Evolutionary conservation across 2,888 invertebrate species (phyloP), one percentile per base, ranked within the genome.

Genomic region (Pristionchus mayeri): DNA sequence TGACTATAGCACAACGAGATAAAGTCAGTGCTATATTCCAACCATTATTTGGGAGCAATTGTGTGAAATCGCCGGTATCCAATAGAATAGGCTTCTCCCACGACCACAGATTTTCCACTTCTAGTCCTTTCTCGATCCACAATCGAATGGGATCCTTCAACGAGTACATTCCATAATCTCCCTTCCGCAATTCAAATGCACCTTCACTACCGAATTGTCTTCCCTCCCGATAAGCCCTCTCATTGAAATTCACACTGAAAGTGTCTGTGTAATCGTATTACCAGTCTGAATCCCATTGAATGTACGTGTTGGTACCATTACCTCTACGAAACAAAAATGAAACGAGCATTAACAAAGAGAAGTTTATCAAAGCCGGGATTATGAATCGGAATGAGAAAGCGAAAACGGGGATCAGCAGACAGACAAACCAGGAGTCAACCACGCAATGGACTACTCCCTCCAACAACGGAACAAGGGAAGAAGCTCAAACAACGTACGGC

Each of bases 331-430:
- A 21, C 18, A 34, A n/a, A n/a, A n/a, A n/a, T n/a, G n/a, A n/a
- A n/a, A 50, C 30, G 76, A 18, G 16, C 76, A 27, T 50, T 24
- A 24, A 24, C 6, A 4, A 78, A 50, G 76, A 78, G 24, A 48
- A 78, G 37, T 78, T 78, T 78, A 78, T 78, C 48, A 30, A 80
- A 57, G 54, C 54, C 80, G 57, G 80, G 57, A 80, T 80, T 80
- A 80, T 80, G 80, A 80, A 80, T 79, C 54, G 44, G 80, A 80
- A 80, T 80, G 80, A 80, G 80, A 57, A 34, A 57, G 54, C 54
- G 80, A 21, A 21, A 57, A 57, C 80, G 37, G 37, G 80, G 50
- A 21, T n/a, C 18, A 13, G 24, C 2, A 6, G 54, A 37, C 75
- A 75, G 44, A 63, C 27, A 76, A 76, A 78, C 50, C 16, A 34